A percentile compares a stretch with the other conserved stretches of the same genome.
Conservation (phyloP, 1,140 invertebrate species). For the Cotesia vestalis region DNA sequence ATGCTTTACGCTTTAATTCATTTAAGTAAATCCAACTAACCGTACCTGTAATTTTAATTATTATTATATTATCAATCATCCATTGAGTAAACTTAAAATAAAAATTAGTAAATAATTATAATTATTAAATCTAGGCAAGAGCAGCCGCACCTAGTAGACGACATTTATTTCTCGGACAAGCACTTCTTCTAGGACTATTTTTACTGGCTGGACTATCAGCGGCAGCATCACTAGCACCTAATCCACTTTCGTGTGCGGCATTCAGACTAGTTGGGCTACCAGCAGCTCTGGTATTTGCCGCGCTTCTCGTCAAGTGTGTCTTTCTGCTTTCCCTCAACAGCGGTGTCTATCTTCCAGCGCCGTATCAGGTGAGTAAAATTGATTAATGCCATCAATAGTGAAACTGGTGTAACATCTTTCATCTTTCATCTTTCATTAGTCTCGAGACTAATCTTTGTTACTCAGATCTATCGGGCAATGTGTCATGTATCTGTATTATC, state of each 20-base stretch:
- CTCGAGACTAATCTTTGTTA: no score
- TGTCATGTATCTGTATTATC: no score
- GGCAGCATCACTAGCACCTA: slow-evolving; percentile 81
- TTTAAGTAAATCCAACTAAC: no score
- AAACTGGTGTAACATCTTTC: slow-evolving; percentile 15
- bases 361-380: slow-evolving; percentile 74
- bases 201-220: slow-evolving; percentile 82
- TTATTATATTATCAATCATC: no score
- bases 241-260: slow-evolving; percentile 82
- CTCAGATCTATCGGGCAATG: no score
- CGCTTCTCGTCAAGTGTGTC: slow-evolving; percentile 92
- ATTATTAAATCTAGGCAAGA: slow-evolving; percentile 67
- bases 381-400: background rate
- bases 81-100: background rate
- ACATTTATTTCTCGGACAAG: slow-evolving; percentile 90
- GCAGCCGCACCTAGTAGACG: slow-evolving; percentile 83
- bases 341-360: slow-evolving; percentile 91
- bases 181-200: slow-evolving; percentile 87
- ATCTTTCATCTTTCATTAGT: no score
- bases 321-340: slow-evolving; percentile 91
- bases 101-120: slow-evolving; percentile 20
- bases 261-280: slow-evolving; percentile 86
- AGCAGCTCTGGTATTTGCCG: slow-evolving; percentile 89
- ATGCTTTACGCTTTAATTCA: no score
- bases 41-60: no score